Conservation (phyloP, 2,888 invertebrate species). For the Campoplex capitator region DNA sequence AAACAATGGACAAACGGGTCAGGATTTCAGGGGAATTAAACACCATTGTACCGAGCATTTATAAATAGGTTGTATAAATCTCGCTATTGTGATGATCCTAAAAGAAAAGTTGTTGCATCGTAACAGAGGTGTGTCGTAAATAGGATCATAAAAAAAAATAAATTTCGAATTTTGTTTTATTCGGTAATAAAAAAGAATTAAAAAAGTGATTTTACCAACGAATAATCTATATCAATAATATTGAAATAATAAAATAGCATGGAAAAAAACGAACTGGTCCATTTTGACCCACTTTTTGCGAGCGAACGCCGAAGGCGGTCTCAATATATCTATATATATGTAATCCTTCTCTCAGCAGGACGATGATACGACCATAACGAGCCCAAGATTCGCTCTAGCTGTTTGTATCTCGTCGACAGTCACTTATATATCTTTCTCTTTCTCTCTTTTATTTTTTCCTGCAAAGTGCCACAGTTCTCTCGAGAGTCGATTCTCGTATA, state of each 20-base stretch:
- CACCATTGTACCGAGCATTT: constrained; percentile 26
- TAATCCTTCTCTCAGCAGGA: constrained; percentile 1
- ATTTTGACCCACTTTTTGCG: constrained; percentile 9
- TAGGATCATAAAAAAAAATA: background rate
- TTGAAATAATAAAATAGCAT: background rate
- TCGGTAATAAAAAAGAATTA: too few species aligned
- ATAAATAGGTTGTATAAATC: constrained; percentile 20
- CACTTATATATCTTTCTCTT: background rate
- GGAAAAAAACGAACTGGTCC: background rate
- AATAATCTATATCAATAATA: background rate
- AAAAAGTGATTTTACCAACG: too few species aligned
- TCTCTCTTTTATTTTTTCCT: background rate
- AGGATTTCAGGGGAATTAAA: constrained; percentile 42
- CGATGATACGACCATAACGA: constrained; percentile 43
- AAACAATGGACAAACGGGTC: constrained; percentile 41
- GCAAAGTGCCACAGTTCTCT: constrained; percentile 24
- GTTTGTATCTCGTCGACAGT: background rate
- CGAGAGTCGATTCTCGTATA: constrained; percentile 18
- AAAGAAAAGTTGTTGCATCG: background rate
- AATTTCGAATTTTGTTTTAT: too few species aligned
- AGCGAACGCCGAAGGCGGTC: background rate
- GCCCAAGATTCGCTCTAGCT: constrained; percentile 49
- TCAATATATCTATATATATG: background rate
- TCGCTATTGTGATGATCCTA: constrained; percentile 13
- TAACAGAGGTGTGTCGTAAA: background rate